Percentiles rank a stretch among this genome's conserved stretches.
These are phyloP conservation scores for Pyrrhia umbra DNA, from an alignment of 2,888 invertebrate species.

Conservation along the genomic window DNA sequence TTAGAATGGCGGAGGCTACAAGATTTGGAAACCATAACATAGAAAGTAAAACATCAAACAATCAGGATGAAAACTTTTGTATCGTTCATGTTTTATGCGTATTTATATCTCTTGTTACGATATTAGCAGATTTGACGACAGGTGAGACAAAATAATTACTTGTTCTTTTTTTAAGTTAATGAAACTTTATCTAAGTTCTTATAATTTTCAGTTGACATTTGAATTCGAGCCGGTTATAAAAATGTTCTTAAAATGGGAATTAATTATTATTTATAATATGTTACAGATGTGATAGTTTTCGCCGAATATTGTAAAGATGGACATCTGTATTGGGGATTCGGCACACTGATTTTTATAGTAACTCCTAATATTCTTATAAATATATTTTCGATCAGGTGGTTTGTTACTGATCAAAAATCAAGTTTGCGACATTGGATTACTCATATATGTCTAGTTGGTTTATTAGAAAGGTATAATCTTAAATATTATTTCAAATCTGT, in stretches of 20 bases:
- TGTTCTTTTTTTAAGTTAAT: neutral
- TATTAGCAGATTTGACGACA: conserved; percentile 90
- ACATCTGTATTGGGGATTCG: conserved; percentile 89
- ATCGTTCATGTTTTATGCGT: conserved; percentile 88
- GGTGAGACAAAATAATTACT: conserved; percentile 77
- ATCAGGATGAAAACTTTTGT: conserved; percentile 86
- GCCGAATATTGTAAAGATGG: conserved; percentile 90
- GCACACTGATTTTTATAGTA: conserved; percentile 88
- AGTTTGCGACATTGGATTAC: conserved; percentile 88
- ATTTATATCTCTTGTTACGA: conserved; percentile 90
- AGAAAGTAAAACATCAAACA: conserved; percentile 77
- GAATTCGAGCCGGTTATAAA: conserved; percentile 38
- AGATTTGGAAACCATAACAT: conserved; percentile 78
- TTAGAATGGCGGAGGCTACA: conserved; percentile 86
- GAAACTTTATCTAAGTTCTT: neutral
- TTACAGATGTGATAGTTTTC: conserved; percentile 90
- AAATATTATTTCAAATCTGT: conserved; percentile 12
- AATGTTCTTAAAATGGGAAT: conserved; percentile 14
- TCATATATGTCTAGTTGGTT: conserved; percentile 89
- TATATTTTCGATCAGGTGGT: conserved; percentile 91
- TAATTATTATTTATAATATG: conserved; percentile 21
- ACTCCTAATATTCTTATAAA: conserved; percentile 90
- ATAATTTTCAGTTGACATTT: conserved; percentile 42
- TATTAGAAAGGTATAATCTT: conserved; percentile 88
- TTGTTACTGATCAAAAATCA: conserved; percentile 85